phyloP scores from a whole-genome alignment of 1,140 invertebrate species.

The Lanistes nyassanus region DNA sequence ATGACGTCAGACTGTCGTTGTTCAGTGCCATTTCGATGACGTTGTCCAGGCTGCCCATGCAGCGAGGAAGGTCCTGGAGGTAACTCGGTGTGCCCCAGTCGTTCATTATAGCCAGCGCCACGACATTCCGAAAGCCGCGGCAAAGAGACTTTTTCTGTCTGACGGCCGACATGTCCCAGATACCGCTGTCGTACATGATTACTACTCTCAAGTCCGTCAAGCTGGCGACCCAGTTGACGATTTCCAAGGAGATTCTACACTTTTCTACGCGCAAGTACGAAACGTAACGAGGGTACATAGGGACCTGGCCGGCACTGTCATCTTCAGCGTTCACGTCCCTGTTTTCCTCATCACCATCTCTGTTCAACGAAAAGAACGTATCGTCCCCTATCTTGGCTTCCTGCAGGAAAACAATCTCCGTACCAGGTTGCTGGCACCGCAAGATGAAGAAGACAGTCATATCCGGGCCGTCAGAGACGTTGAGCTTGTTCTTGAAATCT shows the following conservation, averaged over 20 bases:
- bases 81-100: background rate
- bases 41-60: conserved; percentile 1
- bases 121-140: conserved; percentile 4
- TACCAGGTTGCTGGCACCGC: background rate
- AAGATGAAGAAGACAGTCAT: background rate
- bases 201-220: conserved; percentile 10
- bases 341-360: background rate
- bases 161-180: background rate
- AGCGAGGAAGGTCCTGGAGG: conserved; percentile 6
- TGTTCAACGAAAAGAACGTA: background rate
- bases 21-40: conserved; percentile 35
- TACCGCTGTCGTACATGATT: background rate
- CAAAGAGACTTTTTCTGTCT: background rate
- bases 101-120: conserved; percentile 9
- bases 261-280: conserved; percentile 12
- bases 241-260: conserved; percentile 5
- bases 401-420: background rate
- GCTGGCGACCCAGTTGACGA: background rate
- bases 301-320: background rate
- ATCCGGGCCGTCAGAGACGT: background rate
- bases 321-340: background rate
- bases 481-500: conserved; percentile 8
- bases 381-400: background rate
- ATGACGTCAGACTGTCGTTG: conserved; percentile 26
- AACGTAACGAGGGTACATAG: background rate